These are phyloP conservation scores for Chromoteleia sp. DNA, from an alignment of 2,888 invertebrate genomes.

Conservation along the genomic window DNA sequence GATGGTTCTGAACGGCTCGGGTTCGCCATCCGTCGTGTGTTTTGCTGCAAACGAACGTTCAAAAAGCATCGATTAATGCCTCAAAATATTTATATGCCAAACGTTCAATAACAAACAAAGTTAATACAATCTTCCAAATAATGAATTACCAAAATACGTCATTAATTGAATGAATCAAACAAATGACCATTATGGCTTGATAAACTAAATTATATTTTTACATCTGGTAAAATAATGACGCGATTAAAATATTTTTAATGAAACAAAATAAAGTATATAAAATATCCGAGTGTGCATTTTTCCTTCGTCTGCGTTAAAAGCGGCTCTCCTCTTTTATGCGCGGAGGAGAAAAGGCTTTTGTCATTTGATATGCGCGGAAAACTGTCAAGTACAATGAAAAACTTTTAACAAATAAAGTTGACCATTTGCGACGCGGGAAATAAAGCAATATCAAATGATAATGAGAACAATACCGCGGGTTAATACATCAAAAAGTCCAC, in stretches of 20 bases:
- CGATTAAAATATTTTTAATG: slow-evolving; percentile 3
- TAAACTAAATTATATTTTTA: too few species aligned
- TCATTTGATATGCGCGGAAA: slow-evolving; percentile 34
- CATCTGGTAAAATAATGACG: neutral
- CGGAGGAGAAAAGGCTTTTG: slow-evolving; percentile 13
- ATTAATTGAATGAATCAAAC: too few species aligned
- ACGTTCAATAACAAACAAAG: neutral
- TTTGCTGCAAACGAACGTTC: slow-evolving; percentile 89
- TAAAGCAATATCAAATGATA: slow-evolving; percentile 20
- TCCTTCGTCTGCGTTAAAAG: slow-evolving; percentile 3
- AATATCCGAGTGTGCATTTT: slow-evolving; percentile 2
- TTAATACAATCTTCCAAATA: neutral
- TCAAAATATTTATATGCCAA: too few species aligned
- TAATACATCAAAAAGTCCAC: neutral
- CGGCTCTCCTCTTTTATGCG: slow-evolving; percentile 20
- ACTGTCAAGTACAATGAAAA: slow-evolving; percentile 19
- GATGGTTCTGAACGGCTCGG: slow-evolving; percentile 97
- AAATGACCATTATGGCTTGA: too few species aligned
- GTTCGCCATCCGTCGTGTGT: slow-evolving; percentile 95
- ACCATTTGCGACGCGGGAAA: slow-evolving; percentile 7
- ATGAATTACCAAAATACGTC: too few species aligned
- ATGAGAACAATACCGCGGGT: slow-evolving; percentile 11
- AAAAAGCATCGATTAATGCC: neutral
- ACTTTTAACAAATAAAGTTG: slow-evolving; percentile 47
- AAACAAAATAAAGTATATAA: slow-evolving; percentile 20